Evolutionary conservation across 1,140 invertebrate genomes (phyloP), one percentile per base, ranked within the genome.

Genomic region (Mylabris phalerata): DNA sequence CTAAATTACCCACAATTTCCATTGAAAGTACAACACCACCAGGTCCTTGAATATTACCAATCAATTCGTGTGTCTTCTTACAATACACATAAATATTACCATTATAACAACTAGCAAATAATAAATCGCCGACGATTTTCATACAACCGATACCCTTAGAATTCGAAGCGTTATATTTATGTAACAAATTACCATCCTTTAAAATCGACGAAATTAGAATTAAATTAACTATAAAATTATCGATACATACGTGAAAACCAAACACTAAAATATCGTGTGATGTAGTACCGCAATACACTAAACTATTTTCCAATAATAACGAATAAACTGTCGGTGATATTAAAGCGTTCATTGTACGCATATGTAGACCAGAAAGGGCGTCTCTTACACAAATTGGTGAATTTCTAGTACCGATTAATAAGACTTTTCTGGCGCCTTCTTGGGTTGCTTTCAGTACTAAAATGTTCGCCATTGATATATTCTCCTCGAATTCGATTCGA

Each of bases 101-200:
- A 63, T 80, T 78, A 48, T 80, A 80, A 67, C 79, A 81, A 19
- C 78, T 78, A 44, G 78, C 79, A 67, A 80, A 80, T 11, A 81
- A 67, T 26, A 80, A 60, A 57, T 75, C 67, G 32, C 72, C 65
- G 38, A 72, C 68, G n/a, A 79, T 69, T 46, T 74, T 74, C 77
- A 81, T 78, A 56, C 79, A 81, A 25, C 79, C 75, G 27, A 81
- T 77, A 11, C 79, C 79, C 58, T 64, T 71, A 0, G 57, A 66
- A 50, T 76, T 71, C 4, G 75, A 73, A 13, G 78, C 77, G 55
- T 75, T 68, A 55, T 77, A 75, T 61, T 75, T 75, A 11, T 68
- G 62, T 41, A 73, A 65, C 60, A 80, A 71, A 56, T 76, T 71
- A n/a, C 78, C 78, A 60, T 72, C 76, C 80, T 81, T 64, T 11